These are phyloP conservation scores for Leucoraja ocellata DNA, from an alignment of 2,797 vertebrate species.

Conservation along the genomic window DNA sequence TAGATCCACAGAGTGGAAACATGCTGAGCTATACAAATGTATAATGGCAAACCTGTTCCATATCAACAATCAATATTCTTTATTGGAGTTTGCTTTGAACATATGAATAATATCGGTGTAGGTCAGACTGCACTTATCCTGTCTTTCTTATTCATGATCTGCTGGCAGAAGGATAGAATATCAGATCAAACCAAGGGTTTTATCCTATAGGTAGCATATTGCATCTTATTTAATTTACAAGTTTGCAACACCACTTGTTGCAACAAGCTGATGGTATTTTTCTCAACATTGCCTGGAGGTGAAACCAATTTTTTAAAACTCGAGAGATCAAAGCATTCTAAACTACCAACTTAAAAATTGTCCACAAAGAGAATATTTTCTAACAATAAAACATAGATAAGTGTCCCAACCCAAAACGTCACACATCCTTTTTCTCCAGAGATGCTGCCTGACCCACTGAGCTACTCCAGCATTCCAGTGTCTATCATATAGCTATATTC, in stretches of 20 bases:
- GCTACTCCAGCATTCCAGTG: too few species aligned
- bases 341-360: neutral
- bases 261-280: neutral
- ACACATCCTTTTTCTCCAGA: too few species aligned
- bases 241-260: neutral
- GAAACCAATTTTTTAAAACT: neutral
- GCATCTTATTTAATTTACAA: neutral
- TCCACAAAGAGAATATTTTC: neutral
- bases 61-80: neutral
- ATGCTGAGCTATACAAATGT: neutral
- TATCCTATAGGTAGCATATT: neutral
- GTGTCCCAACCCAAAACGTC: too few species aligned
- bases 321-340: neutral
- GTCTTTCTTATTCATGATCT: neutral
- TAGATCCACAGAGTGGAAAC: neutral
- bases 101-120: neutral
- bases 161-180: accelerated
- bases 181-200: neutral
- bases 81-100: neutral
- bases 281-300: constrained; percentile 2
- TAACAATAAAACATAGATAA: neutral
- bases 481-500: too few species aligned
- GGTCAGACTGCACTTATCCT: neutral
- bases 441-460: too few species aligned
- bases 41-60: neutral